A percentile compares a stretch with the other conserved stretches of the same genome.
Evolutionary conservation across 2,113 vertebrate genomes (phyloP).

Genomic region (Paratilapia polleni): DNA sequence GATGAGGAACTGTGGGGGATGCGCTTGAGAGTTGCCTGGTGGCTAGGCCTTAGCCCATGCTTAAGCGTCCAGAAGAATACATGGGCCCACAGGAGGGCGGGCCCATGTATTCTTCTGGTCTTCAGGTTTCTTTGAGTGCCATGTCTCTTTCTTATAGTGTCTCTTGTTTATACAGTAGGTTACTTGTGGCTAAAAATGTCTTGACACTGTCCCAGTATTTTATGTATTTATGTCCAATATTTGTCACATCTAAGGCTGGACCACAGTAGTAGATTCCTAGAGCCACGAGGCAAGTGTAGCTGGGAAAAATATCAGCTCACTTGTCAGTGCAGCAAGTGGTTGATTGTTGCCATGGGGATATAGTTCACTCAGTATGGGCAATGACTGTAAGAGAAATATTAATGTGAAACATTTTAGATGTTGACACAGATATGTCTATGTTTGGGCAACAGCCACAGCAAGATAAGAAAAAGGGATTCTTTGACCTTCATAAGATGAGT

Average conservation of each 20-base stretch:
- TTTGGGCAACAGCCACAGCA: not conserved
- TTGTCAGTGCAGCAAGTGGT: not conserved
- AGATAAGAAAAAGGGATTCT: slow-evolving; percentile 2
- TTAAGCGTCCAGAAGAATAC: not conserved
- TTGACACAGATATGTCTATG: slow-evolving; percentile 3
- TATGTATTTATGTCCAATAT: not conserved
- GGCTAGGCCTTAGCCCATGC: not conserved
- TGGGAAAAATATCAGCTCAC: not conserved
- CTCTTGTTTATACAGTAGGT: too few species aligned
- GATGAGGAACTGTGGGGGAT: not conserved
- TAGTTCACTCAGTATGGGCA: slow-evolving; percentile 6
- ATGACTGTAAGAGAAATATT: not conserved
- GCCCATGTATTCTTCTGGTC: too few species aligned
- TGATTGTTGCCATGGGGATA: slow-evolving; percentile 13
- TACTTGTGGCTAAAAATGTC: not conserved
- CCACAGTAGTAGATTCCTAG: not conserved
- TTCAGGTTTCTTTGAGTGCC: too few species aligned
- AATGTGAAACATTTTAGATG: slow-evolving; percentile 1
- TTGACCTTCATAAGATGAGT: slow-evolving; percentile 34
- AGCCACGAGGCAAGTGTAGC: not conserved
- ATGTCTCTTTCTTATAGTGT: too few species aligned
- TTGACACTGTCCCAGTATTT: not conserved
- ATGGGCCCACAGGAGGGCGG: too few species aligned
- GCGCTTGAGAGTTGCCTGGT: not conserved
- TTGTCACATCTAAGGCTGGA: not conserved